These are phyloP conservation scores for Harmothoe impar DNA, from an alignment of 2,888 invertebrate species.

Conservation along the genomic window DNA sequence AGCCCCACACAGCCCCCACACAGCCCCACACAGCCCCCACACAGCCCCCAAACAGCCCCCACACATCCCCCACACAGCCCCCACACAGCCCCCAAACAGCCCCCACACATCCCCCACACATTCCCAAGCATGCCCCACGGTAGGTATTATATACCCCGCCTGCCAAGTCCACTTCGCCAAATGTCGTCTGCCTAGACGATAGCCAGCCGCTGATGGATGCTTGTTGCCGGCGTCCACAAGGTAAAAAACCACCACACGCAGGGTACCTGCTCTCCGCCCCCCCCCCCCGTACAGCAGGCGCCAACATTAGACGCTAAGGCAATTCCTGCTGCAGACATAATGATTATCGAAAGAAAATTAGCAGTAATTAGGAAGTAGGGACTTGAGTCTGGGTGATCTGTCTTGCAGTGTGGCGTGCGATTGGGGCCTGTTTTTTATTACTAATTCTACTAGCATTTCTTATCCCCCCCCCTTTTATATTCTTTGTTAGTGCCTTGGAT, in stretches of 20 bases:
- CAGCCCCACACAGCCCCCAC: too few relatives aligned
- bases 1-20: too few relatives aligned
- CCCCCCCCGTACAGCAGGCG: background rate
- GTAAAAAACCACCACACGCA: background rate
- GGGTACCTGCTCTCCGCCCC: background rate
- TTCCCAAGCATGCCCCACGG: background rate
- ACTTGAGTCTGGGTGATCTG: background rate
- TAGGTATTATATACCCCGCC: too few relatives aligned
- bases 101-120: too few relatives aligned
- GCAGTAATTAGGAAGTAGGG: background rate
- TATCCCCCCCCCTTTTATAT: too few relatives aligned
- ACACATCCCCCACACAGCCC: too few relatives aligned
- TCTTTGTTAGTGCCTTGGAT: too few relatives aligned
- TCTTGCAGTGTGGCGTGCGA: background rate
- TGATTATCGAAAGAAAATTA: slow-evolving; percentile 11
- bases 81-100: too few relatives aligned
- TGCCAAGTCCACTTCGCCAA: background rate
- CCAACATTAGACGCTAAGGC: background rate
- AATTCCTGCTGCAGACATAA: background rate
- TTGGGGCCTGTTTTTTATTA: background rate
- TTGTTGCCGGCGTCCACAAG: background rate
- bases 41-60: too few relatives aligned
- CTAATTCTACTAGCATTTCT: too few relatives aligned
- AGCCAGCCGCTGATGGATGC: slow-evolving; percentile 3
- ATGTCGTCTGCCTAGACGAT: background rate